These are phyloP conservation scores for Huso huso DNA, from an alignment of 2,797 vertebrate species.

Conservation along the genomic window DNA sequence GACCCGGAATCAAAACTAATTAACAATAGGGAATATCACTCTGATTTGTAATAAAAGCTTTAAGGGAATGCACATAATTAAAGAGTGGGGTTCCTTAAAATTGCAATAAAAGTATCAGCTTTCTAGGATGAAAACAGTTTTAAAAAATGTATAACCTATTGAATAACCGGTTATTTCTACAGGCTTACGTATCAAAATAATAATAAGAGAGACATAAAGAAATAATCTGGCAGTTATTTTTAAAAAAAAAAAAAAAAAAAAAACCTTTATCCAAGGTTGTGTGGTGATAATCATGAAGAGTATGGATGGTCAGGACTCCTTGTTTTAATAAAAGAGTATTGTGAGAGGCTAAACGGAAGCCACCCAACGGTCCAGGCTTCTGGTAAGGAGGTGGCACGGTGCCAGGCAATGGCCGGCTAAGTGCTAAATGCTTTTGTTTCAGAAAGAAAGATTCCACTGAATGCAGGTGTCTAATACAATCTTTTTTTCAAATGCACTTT, in stretches of 20 bases:
- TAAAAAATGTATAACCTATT: too few relatives aligned
- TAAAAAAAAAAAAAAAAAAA: too few relatives aligned
- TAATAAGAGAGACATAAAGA: too few relatives aligned
- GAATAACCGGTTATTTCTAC: too few relatives aligned
- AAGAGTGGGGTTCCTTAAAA: neutral
- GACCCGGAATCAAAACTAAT: constrained; percentile 6
- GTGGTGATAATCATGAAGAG: too few relatives aligned
- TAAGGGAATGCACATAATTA: neutral
- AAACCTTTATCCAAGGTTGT: too few relatives aligned
- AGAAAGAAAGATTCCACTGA: constrained; percentile 24
- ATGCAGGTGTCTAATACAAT: constrained; percentile 22
- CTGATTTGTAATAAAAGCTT: constrained; percentile 14
- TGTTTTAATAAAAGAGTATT: constrained; percentile 25
- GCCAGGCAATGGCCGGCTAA: constrained; percentile 60
- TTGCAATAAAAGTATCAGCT: too few relatives aligned
- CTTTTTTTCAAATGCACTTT: neutral
- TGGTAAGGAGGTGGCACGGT: constrained; percentile 51
- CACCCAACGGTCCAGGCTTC: constrained; percentile 45
- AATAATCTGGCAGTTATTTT: too few relatives aligned
- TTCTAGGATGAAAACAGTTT: too few relatives aligned
- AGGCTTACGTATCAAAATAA: too few relatives aligned
- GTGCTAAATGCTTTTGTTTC: constrained; percentile 61
- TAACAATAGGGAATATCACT: constrained; percentile 1
- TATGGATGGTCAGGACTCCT: too few relatives aligned
- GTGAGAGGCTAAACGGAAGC: constrained; percentile 31